phyloP scores from a whole-genome alignment of 1,140 invertebrate genomes.

The Anagrus nilaparvatae region DNA sequence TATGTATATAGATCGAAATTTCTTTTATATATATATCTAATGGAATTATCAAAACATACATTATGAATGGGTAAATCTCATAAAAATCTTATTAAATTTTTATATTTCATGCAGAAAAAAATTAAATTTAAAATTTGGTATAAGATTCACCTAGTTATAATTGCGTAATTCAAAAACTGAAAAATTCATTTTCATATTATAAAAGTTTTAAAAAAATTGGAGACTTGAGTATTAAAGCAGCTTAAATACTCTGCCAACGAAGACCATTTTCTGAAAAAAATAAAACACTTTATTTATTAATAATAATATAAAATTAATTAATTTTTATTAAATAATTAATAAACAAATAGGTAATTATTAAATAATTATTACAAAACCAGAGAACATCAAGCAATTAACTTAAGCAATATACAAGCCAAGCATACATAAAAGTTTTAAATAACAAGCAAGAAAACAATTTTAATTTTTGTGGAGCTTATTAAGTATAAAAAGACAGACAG shows the following conservation, averaged over 20 bases:
- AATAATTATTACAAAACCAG: neutral
- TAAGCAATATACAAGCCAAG: neutral
- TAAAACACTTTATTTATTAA: neutral
- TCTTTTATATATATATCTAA: neutral
- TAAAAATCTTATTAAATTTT: neutral
- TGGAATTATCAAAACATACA: neutral
- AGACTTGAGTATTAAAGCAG: neutral
- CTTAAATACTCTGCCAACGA: neutral
- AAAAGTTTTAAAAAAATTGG: neutral
- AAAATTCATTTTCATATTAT: neutral
- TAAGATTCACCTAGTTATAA: neutral
- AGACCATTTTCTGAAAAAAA: neutral
- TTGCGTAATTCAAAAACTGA: neutral
- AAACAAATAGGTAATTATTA: neutral
- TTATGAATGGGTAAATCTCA: neutral
- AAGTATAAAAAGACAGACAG: neutral
- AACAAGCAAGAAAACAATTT: neutral
- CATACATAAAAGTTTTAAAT: neutral
- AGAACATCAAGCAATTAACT: neutral
- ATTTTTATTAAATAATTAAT: too few relatives aligned
- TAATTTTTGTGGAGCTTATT: neutral
- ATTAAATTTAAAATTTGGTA: neutral
- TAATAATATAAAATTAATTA: neutral
- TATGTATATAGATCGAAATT: neutral
- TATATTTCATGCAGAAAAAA: neutral